A percentile compares a stretch with the other conserved stretches of the same genome.
phyloP scores from a whole-genome alignment of 1,140 invertebrate species.

The Apis cerana region DNA sequence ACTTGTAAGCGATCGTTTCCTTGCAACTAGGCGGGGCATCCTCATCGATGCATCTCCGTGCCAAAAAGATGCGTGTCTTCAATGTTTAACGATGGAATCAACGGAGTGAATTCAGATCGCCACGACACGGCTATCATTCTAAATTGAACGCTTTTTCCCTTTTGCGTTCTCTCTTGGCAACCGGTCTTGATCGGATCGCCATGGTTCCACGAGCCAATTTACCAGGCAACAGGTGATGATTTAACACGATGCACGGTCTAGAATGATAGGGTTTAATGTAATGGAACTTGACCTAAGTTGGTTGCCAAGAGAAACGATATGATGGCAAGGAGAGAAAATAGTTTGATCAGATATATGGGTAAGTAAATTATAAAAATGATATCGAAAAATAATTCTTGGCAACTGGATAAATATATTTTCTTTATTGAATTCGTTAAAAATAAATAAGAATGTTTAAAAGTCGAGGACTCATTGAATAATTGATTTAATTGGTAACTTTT shows the following conservation, averaged over 20 bases:
- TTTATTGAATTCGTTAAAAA: too few species aligned
- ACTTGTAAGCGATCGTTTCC: constrained; percentile 27
- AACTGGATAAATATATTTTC: too few species aligned
- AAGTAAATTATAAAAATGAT: too few species aligned
- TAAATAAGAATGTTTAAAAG: too few species aligned
- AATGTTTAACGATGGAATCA: constrained; percentile 24
- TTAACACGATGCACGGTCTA: neutral
- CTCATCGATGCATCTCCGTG: constrained; percentile 27
- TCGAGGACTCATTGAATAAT: too few species aligned
- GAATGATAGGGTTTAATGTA: neutral
- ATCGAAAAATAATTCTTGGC: too few species aligned
- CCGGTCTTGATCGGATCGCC: neutral
- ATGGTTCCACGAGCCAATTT: neutral
- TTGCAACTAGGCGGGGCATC: constrained; percentile 45
- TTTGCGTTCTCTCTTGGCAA: constrained; percentile 6
- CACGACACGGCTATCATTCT: constrained; percentile 22
- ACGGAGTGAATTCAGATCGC: constrained; percentile 31
- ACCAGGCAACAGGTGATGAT: constrained; percentile 4
- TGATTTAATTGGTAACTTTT: too few species aligned
- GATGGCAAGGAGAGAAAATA: neutral
- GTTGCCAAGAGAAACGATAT: neutral
- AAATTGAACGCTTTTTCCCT: constrained; percentile 15
- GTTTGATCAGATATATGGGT: neutral
- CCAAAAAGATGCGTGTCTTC: constrained; percentile 46
- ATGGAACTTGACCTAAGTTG: neutral